Conservation (phyloP, 2,113 vertebrate genomes). For the Syrmaticus mikado region DNA sequence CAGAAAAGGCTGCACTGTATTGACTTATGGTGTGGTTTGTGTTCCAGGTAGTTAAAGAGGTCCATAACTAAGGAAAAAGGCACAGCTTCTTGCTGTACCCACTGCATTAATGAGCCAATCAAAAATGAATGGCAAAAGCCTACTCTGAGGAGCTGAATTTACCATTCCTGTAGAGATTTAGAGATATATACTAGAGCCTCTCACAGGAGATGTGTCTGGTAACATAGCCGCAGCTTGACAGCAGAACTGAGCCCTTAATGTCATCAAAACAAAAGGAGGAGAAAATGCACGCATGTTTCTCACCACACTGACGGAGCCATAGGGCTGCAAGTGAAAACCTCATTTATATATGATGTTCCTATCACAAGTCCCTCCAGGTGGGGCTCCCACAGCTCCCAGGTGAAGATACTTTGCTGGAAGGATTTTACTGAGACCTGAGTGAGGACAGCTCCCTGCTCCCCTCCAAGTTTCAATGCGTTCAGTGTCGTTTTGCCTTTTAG, state of each 20-base stretch:
- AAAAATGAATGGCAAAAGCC: neutral
- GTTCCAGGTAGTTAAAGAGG: neutral
- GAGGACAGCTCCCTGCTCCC: neutral
- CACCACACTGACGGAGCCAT: neutral
- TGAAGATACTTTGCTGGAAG: neutral
- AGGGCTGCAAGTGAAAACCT: neutral
- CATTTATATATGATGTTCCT: no score
- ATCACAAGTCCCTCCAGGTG: neutral
- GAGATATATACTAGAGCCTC: neutral
- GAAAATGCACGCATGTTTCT: rapidly evolving
- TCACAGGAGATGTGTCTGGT: neutral
- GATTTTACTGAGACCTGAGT: neutral
- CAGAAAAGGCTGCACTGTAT: neutral
- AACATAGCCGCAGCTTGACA: neutral
- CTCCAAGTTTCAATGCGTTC: neutral
- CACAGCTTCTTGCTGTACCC: neutral
- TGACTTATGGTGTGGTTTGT: neutral
- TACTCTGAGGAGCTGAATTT: neutral
- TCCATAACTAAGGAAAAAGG: neutral
- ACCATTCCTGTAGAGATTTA: neutral
- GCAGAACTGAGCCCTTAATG: neutral
- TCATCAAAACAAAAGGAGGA: rapidly evolving
- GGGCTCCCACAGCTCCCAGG: neutral
- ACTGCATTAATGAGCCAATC: neutral
- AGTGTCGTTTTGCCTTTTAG: neutral